A percentile compares a stretch with the other conserved stretches of the same genome.
These are phyloP conservation scores for Sycophila sp. DNA, from an alignment of 1,140 invertebrate species.

Conservation along the genomic window DNA sequence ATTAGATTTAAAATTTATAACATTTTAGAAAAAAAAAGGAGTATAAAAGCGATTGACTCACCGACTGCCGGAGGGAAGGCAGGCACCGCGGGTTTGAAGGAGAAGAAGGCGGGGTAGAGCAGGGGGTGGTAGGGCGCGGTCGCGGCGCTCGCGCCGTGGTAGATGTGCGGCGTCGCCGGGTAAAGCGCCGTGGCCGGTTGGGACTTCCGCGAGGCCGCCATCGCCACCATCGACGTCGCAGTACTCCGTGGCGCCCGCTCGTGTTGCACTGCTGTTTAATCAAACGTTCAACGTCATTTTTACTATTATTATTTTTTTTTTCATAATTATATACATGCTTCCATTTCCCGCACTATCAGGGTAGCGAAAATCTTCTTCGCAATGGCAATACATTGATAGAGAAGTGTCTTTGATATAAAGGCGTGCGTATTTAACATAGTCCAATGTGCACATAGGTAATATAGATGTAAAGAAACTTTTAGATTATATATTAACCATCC, in stretches of 20 bases:
- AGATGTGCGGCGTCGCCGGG: slow-evolving; percentile 31
- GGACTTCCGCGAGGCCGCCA: slow-evolving; percentile 17
- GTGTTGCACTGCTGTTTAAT: slow-evolving; percentile 92
- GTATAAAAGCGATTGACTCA: background rate
- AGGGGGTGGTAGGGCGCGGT: slow-evolving; percentile 62
- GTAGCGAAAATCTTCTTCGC: too few species aligned
- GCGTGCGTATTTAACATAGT: too few species aligned
- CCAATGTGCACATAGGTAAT: too few species aligned
- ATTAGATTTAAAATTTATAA: too few species aligned
- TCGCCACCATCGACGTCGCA: slow-evolving; percentile 61
- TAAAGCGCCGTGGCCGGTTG: slow-evolving; percentile 47
- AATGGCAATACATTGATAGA: too few species aligned
- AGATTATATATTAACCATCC: too few species aligned
- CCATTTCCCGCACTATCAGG: too few species aligned
- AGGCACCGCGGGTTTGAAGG: slow-evolving; percentile 62
- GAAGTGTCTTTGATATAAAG: too few species aligned
- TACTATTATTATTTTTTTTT: background rate
- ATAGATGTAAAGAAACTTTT: too few species aligned
- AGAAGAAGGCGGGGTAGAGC: slow-evolving; percentile 63
- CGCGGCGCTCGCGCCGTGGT: slow-evolving; percentile 28
- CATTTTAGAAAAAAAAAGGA: background rate
- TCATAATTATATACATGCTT: background rate
- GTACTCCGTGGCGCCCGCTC: slow-evolving; percentile 80
- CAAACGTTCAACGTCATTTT: background rate
- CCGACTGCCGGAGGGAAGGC: slow-evolving; percentile 48